A percentile compares a stretch with the other conserved stretches of the same genome.
Conservation (phyloP, 2,888 invertebrate species). For the Caenorhabditis sp. region DNA sequence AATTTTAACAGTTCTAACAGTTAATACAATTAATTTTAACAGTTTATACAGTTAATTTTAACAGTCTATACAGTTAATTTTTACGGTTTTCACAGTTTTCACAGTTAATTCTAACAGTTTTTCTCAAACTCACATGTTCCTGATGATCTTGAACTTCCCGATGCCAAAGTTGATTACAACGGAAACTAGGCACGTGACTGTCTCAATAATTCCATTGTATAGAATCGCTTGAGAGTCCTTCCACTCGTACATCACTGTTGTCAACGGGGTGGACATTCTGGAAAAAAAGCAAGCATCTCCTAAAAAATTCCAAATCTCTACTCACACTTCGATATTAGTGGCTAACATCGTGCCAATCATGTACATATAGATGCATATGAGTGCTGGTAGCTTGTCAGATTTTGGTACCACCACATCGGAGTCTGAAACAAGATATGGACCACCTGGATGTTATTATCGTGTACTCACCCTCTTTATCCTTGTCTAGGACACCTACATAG, state of each 20-base stretch:
- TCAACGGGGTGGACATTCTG: constrained; percentile 69
- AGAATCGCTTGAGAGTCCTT: constrained; percentile 66
- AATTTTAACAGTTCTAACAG: too few relatives aligned
- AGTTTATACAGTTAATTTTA: too few relatives aligned
- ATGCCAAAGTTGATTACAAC: constrained; percentile 19
- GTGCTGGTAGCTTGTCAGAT: constrained; percentile 64
- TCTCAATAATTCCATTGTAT: constrained; percentile 67
- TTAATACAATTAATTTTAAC: too few relatives aligned
- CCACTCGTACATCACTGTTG: constrained; percentile 69
- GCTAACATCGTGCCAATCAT: constrained; percentile 65
- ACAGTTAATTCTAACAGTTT: too few relatives aligned
- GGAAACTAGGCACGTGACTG: constrained; percentile 64
- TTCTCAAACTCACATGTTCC: neutral
- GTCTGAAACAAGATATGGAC: constrained; percentile 10
- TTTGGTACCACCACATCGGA: constrained; percentile 61
- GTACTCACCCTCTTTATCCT: constrained; percentile 27
- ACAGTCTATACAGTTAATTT: too few relatives aligned
- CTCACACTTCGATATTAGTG: constrained; percentile 69
- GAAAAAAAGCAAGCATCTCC: too few relatives aligned
- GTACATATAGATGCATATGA: constrained; percentile 69
- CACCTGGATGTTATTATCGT: neutral
- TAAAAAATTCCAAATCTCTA: neutral
- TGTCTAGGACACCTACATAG: constrained; percentile 66
- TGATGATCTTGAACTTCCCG: neutral
- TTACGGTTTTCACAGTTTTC: too few relatives aligned